Conservation (phyloP, 2,888 invertebrate genomes). For the Bhutanitis thaidina region DNA sequence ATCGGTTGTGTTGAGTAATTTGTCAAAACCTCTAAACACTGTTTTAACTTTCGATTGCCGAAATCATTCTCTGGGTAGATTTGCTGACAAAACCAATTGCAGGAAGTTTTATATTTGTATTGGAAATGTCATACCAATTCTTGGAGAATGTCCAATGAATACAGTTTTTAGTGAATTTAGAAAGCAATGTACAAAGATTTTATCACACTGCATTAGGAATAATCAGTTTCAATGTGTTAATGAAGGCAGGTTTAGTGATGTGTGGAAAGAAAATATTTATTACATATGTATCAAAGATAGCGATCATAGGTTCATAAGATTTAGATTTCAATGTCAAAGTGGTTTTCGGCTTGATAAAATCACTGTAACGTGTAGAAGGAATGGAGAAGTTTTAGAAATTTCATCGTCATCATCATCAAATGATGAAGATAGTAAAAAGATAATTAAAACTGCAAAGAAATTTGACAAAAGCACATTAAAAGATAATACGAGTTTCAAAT, state of each 20-base stretch:
- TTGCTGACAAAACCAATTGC: constrained; percentile 66
- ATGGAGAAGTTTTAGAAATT: constrained; percentile 22
- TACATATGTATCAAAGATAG: constrained; percentile 59
- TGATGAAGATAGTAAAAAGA: constrained; percentile 28
- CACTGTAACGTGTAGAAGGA: constrained; percentile 44
- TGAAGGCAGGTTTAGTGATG: constrained; percentile 59
- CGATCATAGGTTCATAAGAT: constrained; percentile 42
- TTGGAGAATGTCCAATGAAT: constrained; percentile 54
- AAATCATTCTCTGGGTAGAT: constrained; percentile 56
- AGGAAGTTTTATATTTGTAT: constrained; percentile 75
- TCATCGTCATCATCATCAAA: constrained; percentile 26
- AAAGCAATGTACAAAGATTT: constrained; percentile 67
- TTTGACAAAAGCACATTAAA: constrained; percentile 21
- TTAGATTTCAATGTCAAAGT: constrained; percentile 57
- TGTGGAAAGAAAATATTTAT: constrained; percentile 56
- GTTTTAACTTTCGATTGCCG: constrained; percentile 35
- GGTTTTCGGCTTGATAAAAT: constrained; percentile 53
- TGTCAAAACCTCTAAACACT: background rate
- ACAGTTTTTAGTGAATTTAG: constrained; percentile 66
- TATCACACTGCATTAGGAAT: constrained; percentile 66
- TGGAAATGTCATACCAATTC: constrained; percentile 43
- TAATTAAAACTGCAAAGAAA: constrained; percentile 12
- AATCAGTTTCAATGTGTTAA: constrained; percentile 69
- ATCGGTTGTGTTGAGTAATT: background rate
- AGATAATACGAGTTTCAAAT: constrained; percentile 37